phyloP scores from a whole-genome alignment of 2,797 vertebrate species.

The Allobates femoralis region DNA sequence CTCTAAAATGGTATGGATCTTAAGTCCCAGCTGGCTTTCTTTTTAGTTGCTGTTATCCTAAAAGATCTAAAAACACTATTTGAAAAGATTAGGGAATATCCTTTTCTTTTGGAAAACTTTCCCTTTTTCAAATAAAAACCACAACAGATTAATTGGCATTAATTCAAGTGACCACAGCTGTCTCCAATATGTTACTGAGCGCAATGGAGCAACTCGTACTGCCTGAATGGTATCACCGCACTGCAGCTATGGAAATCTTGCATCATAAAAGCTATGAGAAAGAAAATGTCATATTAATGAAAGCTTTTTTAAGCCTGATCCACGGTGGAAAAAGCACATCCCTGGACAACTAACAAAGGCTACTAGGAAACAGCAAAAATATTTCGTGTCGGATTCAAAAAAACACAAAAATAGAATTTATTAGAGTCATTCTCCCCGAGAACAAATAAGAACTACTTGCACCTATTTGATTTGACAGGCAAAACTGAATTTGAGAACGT shows the following conservation, averaged over 20 bases:
- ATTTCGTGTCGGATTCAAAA: conserved; percentile 55
- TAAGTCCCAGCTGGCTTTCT: conserved; percentile 70
- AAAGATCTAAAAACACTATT: conserved; percentile 59
- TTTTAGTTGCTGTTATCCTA: conserved; percentile 54
- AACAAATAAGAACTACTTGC: conserved; percentile 13
- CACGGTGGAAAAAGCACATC: conserved; percentile 62
- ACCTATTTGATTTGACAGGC: not conserved
- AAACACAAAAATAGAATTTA: not conserved
- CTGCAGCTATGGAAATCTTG: conserved; percentile 62
- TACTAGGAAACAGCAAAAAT: conserved; percentile 68
- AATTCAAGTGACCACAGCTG: conserved; percentile 69
- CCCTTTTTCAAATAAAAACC: conserved; percentile 58
- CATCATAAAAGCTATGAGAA: conserved; percentile 67
- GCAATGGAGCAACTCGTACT: conserved; percentile 50
- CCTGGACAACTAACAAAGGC: conserved; percentile 63
- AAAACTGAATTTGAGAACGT: not conserved
- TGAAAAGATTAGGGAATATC: conserved; percentile 59
- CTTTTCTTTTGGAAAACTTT: conserved; percentile 51
- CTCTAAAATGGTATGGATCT: conserved; percentile 41
- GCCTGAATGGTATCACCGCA: conserved; percentile 64
- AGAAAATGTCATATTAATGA: conserved; percentile 64
- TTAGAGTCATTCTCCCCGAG: conserved; percentile 2
- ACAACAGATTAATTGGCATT: conserved; percentile 68
- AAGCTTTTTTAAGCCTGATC: conserved; percentile 64
- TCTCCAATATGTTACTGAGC: conserved; percentile 68